Evolutionary conservation across 2,888 invertebrate genomes (phyloP), one percentile per base, ranked within the genome.

Genomic region (Brachylomia viminalis): DNA sequence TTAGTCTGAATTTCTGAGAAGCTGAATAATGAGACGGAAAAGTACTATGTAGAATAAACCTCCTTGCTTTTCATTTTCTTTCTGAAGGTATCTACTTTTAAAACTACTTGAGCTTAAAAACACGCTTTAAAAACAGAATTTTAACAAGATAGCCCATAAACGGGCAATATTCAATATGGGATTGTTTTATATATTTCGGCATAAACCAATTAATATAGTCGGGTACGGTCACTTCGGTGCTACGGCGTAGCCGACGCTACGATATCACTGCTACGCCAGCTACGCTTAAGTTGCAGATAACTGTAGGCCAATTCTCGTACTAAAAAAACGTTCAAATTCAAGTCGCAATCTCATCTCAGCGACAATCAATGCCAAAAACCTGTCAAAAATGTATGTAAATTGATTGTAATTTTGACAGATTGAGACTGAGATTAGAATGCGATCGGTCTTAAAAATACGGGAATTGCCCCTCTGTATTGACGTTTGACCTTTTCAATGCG

Each of bases 261-360:
- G 38, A 71, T 69, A 68, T 83, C 83, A 20, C 13, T 27, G 72
- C 83, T 80, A 83, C 78, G 66, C 66, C 77, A 45, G 77, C 82
- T 71, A 72, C 54, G 70, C 13, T 49, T n/a, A 49, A 30, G 30
- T 71, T 52, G 70, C 58, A 49, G 54, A 79, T 68, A 73, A 74
- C 49, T 10, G n/a, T n/a, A n/a, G n/a, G n/a, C n/a, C n/a, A n/a
- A n/a, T n/a, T n/a, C n/a, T n/a, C n/a, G n/a, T n/a, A n/a, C n/a
- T n/a, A n/a, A n/a, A n/a, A n/a, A n/a, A n/a, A n/a, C n/a, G n/a
- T n/a, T n/a, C n/a, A n/a, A n/a, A n/a, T n/a, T n/a, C n/a, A n/a
- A n/a, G n/a, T n/a, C n/a, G n/a, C n/a, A n/a, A n/a, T n/a, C n/a
- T n/a, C n/a, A n/a, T n/a, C n/a, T n/a, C n/a, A n/a, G n/a, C n/a